phyloP scores from a whole-genome alignment of 2,888 invertebrate species.

The Caenorhabditis macrosperma region DNA sequence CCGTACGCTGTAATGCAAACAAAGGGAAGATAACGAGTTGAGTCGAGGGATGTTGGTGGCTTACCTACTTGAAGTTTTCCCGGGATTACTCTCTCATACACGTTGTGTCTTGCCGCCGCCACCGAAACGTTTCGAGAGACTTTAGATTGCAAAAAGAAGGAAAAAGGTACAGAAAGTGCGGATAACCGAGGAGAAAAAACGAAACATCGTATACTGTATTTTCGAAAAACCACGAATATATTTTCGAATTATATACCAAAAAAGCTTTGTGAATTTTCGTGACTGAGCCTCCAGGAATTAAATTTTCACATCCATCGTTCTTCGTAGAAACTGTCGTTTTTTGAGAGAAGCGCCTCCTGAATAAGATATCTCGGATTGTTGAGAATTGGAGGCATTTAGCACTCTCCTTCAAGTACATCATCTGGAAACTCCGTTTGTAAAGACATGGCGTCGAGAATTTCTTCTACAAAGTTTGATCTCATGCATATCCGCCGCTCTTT shows the following conservation, averaged over 20 bases:
- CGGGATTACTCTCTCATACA: slow-evolving; percentile 57
- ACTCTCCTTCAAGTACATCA: too few relatives aligned
- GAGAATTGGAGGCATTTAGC: too few relatives aligned
- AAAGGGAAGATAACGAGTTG: slow-evolving; percentile 60
- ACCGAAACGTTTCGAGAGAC: slow-evolving; percentile 39
- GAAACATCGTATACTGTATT: not conserved
- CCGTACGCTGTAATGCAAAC: slow-evolving; percentile 61
- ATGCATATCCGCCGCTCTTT: not conserved
- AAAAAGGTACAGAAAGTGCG: not conserved
- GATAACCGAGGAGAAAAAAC: slow-evolving; percentile 3
- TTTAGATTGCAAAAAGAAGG: slow-evolving; percentile 16
- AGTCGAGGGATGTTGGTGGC: slow-evolving; percentile 39
- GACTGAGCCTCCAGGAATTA: too few relatives aligned
- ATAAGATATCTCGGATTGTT: too few relatives aligned
- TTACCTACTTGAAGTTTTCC: slow-evolving; percentile 62
- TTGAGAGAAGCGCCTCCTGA: too few relatives aligned
- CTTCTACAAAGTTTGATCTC: not conserved
- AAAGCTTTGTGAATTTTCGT: too few relatives aligned
- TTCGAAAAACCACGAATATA: not conserved
- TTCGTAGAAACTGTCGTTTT: too few relatives aligned
- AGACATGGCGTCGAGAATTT: too few relatives aligned
- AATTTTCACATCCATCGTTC: too few relatives aligned
- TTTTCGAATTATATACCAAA: too few relatives aligned
- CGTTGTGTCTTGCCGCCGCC: slow-evolving; percentile 51
- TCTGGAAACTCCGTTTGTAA: too few relatives aligned